Conservation (phyloP, 2,113 vertebrate genomes). For the Telmatochromis sp. region DNA sequence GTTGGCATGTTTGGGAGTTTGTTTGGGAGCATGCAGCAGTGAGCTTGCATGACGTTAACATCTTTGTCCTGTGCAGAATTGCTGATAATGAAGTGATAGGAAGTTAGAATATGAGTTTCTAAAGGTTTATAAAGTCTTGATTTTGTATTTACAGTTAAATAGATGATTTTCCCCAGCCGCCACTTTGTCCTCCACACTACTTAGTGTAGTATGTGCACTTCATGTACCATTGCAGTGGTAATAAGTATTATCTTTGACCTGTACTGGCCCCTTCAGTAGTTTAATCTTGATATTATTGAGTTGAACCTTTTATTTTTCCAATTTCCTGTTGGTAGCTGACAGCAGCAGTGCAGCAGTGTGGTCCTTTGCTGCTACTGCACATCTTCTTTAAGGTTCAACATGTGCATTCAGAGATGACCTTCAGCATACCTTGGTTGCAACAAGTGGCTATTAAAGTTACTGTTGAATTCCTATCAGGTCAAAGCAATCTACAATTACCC, state of each 20-base stretch:
- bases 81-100: not conserved
- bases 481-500: not conserved
- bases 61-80: not conserved
- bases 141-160: not conserved
- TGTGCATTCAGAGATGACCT: not conserved
- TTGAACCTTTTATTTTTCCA: not conserved
- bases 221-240: not conserved
- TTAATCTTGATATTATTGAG: not conserved
- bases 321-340: not conserved
- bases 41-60: not conserved
- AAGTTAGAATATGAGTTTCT: not conserved
- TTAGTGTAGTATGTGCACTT: not conserved
- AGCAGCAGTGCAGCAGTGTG: not conserved
- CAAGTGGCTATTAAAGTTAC: not conserved
- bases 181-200: not conserved
- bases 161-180: not conserved
- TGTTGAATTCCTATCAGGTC: not conserved
- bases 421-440: not conserved
- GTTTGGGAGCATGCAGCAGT: not conserved
- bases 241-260: not conserved
- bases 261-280: not conserved
- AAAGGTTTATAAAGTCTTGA: not conserved
- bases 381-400: not conserved
- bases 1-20: slow-evolving; percentile 10
- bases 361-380: not conserved